Evolutionary conservation across 2,113 vertebrate genomes (phyloP).

Genomic region (Strix uralensis): DNA sequence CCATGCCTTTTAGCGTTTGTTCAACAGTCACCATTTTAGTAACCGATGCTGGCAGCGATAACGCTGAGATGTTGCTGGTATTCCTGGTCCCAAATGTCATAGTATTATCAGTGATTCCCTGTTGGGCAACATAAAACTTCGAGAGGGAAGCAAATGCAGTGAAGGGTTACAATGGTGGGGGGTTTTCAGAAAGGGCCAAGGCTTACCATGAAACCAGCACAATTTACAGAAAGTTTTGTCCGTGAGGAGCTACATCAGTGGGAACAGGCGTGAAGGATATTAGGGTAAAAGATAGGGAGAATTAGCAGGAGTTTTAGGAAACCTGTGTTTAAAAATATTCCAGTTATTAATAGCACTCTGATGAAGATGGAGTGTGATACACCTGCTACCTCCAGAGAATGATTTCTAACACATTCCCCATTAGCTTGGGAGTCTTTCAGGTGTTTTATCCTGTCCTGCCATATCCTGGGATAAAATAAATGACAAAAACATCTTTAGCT

Average conservation of each 20-base stretch:
- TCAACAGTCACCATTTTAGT: not conserved
- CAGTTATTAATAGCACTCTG: not conserved
- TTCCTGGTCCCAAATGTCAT: not conserved
- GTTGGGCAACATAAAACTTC: rapidly evolving
- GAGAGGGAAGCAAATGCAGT: not conserved
- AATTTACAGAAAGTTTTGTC: not conserved
- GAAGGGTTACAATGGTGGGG: not conserved
- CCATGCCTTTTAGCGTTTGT: not conserved
- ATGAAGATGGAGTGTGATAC: not conserved
- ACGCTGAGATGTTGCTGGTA: not conserved
- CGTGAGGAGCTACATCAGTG: not conserved
- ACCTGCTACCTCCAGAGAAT: not conserved
- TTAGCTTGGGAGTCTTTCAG: not conserved
- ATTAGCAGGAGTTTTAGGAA: not conserved
- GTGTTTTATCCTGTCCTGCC: not conserved
- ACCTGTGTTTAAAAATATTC: not conserved
- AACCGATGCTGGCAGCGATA: not conserved
- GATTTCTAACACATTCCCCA: not conserved
- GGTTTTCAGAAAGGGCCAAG: not conserved
- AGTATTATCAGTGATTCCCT: not conserved
- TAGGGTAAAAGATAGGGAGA: not conserved
- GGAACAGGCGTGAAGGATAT: not conserved
- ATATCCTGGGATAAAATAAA: not conserved
- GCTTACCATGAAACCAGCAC: not conserved
- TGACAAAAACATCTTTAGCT: constrained; percentile 16